Evolutionary conservation across 2,888 invertebrate species (phyloP).

Genomic region (Baccha elongata): DNA sequence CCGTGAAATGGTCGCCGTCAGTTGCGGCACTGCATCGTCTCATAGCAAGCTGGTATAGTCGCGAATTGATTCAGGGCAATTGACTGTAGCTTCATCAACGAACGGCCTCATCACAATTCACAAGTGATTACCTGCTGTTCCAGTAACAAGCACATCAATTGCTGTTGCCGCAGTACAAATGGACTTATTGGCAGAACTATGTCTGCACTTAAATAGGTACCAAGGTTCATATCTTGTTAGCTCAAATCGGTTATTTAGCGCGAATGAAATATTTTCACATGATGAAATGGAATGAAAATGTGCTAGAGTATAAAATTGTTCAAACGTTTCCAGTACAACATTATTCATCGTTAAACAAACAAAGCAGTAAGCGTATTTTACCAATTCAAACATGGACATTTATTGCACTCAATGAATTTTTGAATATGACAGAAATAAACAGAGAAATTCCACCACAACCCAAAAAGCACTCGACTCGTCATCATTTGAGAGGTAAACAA

Average conservation of each 20-base stretch:
- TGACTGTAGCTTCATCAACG: slow-evolving; percentile 39
- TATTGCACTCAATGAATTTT: slow-evolving; percentile 39
- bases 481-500: slow-evolving; percentile 77
- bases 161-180: slow-evolving; percentile 42
- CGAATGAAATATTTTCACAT: slow-evolving; percentile 23
- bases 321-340: slow-evolving; percentile 12
- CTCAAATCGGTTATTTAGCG: slow-evolving; percentile 45
- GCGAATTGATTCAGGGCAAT: slow-evolving; percentile 53
- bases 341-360: not conserved
- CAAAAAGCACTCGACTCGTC: slow-evolving; percentile 86
- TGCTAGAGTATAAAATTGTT: slow-evolving; percentile 25
- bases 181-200: slow-evolving; percentile 64
- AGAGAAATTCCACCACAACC: slow-evolving; percentile 84
- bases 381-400: slow-evolving; percentile 32
- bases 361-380: slow-evolving; percentile 51
- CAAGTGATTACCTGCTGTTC: slow-evolving; percentile 35
- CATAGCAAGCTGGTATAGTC: slow-evolving; percentile 56
- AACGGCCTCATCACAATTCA: slow-evolving; percentile 29
- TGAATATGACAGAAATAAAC: slow-evolving; percentile 2
- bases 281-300: slow-evolving; percentile 3
- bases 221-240: slow-evolving; percentile 41
- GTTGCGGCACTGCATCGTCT: slow-evolving; percentile 1
- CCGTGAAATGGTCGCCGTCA: slow-evolving; percentile 40
- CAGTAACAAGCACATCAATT: slow-evolving; percentile 23
- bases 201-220: slow-evolving; percentile 63